Conservation (phyloP, 2,888 invertebrate species). For the Cheilosia vulpina region DNA sequence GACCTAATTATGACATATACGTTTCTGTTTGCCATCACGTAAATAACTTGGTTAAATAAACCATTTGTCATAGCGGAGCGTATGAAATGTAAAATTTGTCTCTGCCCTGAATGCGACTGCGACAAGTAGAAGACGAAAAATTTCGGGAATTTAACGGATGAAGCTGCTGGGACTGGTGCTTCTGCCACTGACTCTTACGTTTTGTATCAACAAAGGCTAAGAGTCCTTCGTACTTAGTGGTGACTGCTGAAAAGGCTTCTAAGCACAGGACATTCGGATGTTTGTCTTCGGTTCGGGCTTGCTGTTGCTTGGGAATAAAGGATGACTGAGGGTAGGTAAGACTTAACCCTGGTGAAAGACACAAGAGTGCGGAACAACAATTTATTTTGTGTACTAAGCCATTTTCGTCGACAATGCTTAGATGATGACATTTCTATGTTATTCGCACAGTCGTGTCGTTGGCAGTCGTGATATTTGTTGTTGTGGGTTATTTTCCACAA, state of each 20-base stretch:
- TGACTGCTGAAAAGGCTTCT: constrained; percentile 64
- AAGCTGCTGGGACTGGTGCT: background rate
- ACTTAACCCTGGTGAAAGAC: constrained; percentile 51
- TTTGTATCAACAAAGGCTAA: constrained; percentile 54
- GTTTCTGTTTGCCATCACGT: constrained; percentile 72
- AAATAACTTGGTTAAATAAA: constrained; percentile 72
- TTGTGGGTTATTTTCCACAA: constrained; percentile 18
- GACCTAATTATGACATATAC: constrained; percentile 72
- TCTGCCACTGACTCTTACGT: constrained; percentile 31
- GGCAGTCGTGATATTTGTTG: constrained; percentile 14
- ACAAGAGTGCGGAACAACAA: constrained; percentile 60
- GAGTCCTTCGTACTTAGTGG: constrained; percentile 65
- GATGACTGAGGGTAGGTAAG: constrained; percentile 17
- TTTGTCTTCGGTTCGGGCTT: constrained; percentile 61
- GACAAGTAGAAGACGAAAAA: constrained; percentile 36
- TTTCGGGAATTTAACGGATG: constrained; percentile 44
- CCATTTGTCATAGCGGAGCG: constrained; percentile 62
- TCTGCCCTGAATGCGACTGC: constrained; percentile 38
- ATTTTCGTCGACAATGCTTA: constrained; percentile 59
- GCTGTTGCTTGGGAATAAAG: constrained; percentile 23
- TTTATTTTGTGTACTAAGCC: constrained; percentile 68
- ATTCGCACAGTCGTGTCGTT: background rate
- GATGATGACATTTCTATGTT: constrained; percentile 53
- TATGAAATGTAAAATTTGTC: constrained; percentile 54
- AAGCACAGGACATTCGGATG: constrained; percentile 66